Evolutionary conservation across 2,888 invertebrate species (phyloP), one percentile per base, ranked within the genome.

Genomic region (Xestia xanthographa): DNA sequence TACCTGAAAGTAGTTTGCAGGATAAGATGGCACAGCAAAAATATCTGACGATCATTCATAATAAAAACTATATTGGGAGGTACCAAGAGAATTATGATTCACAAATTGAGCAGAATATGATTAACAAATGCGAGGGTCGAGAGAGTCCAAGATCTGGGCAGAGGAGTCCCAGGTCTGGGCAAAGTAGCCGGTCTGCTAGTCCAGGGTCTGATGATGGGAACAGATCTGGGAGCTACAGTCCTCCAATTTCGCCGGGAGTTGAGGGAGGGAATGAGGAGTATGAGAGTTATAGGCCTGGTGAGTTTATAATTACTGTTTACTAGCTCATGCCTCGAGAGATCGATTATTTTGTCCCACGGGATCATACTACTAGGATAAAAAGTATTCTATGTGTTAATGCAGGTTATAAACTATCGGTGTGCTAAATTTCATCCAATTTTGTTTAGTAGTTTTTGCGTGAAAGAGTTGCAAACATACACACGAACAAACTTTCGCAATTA

Each of bases 181-280:
- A 95, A 87, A 92, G 96, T 81, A 92, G 93, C 79, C 63, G 87
- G 38, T 87, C 94, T 92, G 2, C 91, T 93, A 95, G 94, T 74
- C 96, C 97, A 0, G 95, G 95, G 67, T 97, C 97, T 20, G 97
- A 97, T 87, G 97, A 97, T 45, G 97, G 97, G 6, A 97, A 97
- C 79, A 93, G 97, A 75, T 98, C 98, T 50, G 97, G 97, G 82
- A 98, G 98, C 89, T 98, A 98, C 76, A 98, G 98, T 93, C 98
- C 98, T 0, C 98, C 98, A 0, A 98, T 98, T 66, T 98, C 98
- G 17, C 98, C 98, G 0, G 98, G 98, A 4, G 98, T 98, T 50
- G 98, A 98, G 91, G 98, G 98, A 70, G 97, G 95, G 0, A 94
- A 92, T 73, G 96, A 95, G 8, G 95, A 96, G 48, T 96, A 92